Conservation (phyloP, 2,888 invertebrate genomes). For the Oasisia sp. region DNA sequence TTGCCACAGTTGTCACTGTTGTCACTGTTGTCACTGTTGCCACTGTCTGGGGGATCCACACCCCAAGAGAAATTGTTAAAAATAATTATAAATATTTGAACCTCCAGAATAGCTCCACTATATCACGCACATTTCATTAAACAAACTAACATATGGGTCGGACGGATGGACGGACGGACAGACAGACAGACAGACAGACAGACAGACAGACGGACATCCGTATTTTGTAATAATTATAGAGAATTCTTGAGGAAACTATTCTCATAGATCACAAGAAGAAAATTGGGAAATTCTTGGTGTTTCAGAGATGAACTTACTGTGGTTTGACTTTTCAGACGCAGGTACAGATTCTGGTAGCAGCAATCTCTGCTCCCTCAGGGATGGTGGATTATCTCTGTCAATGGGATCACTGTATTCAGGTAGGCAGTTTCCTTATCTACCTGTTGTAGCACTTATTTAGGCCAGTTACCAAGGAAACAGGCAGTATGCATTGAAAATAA, state of each 20-base stretch:
- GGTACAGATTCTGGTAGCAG: conserved; percentile 13
- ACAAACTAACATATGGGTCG: no score
- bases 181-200: no score
- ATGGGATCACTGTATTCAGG: conserved; percentile 75
- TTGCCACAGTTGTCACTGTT: no score
- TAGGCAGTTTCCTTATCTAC: conserved; percentile 29
- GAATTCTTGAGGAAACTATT: background rate
- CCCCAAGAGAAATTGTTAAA: no score
- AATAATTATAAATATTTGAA: no score
- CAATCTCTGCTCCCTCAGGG: conserved; percentile 34
- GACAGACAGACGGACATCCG: no score
- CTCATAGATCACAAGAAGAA: background rate
- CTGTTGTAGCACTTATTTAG: background rate
- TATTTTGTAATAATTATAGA: background rate
- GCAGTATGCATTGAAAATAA: background rate
- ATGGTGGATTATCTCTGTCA: conserved; percentile 71
- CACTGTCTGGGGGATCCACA: no score
- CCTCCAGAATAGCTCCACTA: no score
- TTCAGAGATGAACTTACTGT: background rate
- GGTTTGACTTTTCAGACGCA: background rate
- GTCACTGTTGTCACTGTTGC: no score
- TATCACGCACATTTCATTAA: no score
- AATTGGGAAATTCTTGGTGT: background rate
- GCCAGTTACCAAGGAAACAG: background rate
- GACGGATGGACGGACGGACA: no score